Conservation (phyloP, 2,888 invertebrate genomes). For the Heliconius erato region DNA sequence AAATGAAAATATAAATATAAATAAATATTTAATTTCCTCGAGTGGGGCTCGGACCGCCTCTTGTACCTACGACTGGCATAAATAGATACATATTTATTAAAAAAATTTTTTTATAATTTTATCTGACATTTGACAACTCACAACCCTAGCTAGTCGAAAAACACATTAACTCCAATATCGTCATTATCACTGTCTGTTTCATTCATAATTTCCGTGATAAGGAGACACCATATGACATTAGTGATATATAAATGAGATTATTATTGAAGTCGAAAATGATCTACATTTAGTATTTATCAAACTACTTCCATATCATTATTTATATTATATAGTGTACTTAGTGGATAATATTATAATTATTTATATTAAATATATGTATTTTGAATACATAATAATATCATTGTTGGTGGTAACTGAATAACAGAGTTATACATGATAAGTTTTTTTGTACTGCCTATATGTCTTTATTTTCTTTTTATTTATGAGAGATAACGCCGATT, state of each 20-base stretch:
- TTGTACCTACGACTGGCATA: too few relatives aligned
- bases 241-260: constrained; percentile 52
- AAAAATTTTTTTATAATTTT: constrained; percentile 8
- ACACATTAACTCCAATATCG: constrained; percentile 45
- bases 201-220: constrained; percentile 64
- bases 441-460: too few relatives aligned
- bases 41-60: too few relatives aligned
- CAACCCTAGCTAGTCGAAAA: constrained; percentile 50
- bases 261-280: constrained; percentile 46
- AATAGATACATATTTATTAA: not conserved
- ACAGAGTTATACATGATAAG: too few relatives aligned
- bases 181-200: constrained; percentile 57
- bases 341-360: not conserved
- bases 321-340: too few relatives aligned
- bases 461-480: too few relatives aligned
- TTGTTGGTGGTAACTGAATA: not conserved
- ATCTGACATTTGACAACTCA: constrained; percentile 47
- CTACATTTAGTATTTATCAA: constrained; percentile 29
- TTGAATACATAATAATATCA: not conserved
- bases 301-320: constrained; percentile 2
- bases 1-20: too few relatives aligned
- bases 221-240: constrained; percentile 53
- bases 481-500: too few relatives aligned
- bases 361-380: not conserved
- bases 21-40: too few relatives aligned